A percentile compares a stretch with the other conserved stretches of the same genome.
Conservation (phyloP, 64 coral and sea anemone species). For the Exaiptasia diaphana region DNA sequence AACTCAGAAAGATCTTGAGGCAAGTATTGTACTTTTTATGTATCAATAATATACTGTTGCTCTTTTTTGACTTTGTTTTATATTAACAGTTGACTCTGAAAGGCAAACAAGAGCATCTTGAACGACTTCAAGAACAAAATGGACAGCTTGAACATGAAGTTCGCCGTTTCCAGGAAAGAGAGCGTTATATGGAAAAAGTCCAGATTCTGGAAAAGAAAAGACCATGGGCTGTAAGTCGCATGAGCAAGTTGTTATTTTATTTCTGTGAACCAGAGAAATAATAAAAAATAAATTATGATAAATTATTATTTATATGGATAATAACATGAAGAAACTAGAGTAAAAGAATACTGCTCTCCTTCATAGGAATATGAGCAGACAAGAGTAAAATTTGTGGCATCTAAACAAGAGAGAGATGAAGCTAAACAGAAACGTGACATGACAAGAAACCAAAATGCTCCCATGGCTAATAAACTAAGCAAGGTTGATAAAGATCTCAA, state of each 20-base stretch:
- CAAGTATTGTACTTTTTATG: neutral
- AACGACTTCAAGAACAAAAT: constrained; percentile 84
- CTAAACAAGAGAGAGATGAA: constrained; percentile 65
- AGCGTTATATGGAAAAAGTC: constrained; percentile 83
- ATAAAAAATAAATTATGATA: neutral
- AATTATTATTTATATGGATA: neutral
- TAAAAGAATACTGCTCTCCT: neutral
- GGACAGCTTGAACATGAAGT: constrained; percentile 95
- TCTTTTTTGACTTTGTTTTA: neutral
- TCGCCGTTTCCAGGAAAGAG: constrained; percentile 74
- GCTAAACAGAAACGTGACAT: constrained; percentile 69
- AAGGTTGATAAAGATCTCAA: constrained; percentile 45
- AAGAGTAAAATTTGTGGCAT: constrained; percentile 82
- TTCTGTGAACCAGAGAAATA: neutral
- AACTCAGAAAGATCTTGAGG: constrained; percentile 92
- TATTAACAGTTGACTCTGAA: constrained; percentile 59
- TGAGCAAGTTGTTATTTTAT: neutral
- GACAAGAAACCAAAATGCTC: constrained; percentile 66
- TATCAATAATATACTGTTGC: neutral
- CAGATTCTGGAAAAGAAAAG: constrained; percentile 93
- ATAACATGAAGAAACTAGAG: neutral
- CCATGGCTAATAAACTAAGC: constrained; percentile 67
- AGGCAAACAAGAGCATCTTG: constrained; percentile 79
- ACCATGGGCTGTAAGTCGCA: constrained; percentile 86
- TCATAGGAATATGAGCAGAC: constrained; percentile 86